Percentiles rank a stretch among this genome's conserved stretches.
These are phyloP conservation scores for Furcula furcula DNA, from an alignment of 2,888 invertebrate genomes.

Conservation along the genomic window DNA sequence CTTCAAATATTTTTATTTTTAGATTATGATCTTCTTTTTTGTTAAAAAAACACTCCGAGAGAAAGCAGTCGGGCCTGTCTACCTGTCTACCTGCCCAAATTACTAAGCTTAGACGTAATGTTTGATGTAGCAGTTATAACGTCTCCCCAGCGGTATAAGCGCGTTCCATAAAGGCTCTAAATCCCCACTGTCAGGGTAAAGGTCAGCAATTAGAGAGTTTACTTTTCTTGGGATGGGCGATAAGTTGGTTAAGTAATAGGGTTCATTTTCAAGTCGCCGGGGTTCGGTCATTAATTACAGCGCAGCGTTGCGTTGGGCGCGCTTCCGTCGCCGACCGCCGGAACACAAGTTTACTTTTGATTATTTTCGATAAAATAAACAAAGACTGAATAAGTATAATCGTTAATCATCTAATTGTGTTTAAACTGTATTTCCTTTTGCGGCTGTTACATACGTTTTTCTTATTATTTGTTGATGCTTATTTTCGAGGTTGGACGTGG, in stretches of 20 bases:
- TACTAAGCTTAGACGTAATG: conserved; percentile 22
- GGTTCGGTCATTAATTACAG: conserved; percentile 70
- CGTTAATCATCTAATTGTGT: conserved; percentile 64
- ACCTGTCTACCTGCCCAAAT: conserved; percentile 17
- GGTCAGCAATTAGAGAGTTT: conserved; percentile 56
- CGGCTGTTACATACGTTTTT: conserved; percentile 35
- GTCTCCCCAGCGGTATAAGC: conserved; percentile 18
- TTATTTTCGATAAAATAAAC: conserved; percentile 78
- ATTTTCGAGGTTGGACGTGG: conserved; percentile 24
- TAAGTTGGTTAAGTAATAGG: conserved; percentile 69
- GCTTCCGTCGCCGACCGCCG: conserved; percentile 64
- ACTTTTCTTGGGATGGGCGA: conserved; percentile 44
- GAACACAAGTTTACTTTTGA: conserved; percentile 72
- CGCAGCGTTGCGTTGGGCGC: conserved; percentile 39
- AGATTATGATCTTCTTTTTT: not conserved
- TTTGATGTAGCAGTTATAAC: conserved; percentile 24
- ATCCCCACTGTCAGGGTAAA: conserved; percentile 32
- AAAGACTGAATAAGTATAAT: conserved; percentile 64
- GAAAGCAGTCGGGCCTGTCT: conserved; percentile 11
- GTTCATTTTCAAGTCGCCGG: conserved; percentile 70
- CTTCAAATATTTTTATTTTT: not conserved
- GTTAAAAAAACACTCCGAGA: conserved; percentile 11
- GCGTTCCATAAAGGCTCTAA: conserved; percentile 28
- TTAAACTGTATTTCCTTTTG: conserved; percentile 53
- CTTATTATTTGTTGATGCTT: conserved; percentile 30